Evolutionary conservation across 2,888 invertebrate species (phyloP).

Genomic region (Synergus laeviventris): DNA sequence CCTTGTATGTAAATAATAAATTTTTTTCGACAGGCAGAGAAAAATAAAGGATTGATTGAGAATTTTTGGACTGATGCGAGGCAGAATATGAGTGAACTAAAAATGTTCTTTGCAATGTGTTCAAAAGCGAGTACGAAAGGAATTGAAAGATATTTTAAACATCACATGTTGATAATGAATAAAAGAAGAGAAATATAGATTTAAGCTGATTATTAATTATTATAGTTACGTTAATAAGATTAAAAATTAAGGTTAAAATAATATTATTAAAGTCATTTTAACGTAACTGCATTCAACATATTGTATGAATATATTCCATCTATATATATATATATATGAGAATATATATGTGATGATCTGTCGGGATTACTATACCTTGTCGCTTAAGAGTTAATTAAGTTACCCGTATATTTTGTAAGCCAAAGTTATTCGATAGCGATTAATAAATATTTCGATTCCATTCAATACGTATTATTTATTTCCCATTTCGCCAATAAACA

Average conservation of each 20-base stretch:
- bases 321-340: conserved; percentile 54
- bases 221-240: conserved; percentile 41
- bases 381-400: conserved; percentile 68
- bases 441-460: conserved; percentile 65
- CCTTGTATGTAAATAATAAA: conserved; percentile 61
- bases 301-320: conserved; percentile 39
- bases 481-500: not conserved
- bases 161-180: conserved; percentile 40
- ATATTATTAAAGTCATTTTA: conserved; percentile 20
- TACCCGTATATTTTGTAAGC: conserved; percentile 72
- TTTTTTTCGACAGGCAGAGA: conserved; percentile 7
- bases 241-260: conserved; percentile 25
- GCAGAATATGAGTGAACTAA: conserved; percentile 1
- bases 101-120: conserved; percentile 10
- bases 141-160: conserved; percentile 44
- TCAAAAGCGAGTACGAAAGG: conserved; percentile 15
- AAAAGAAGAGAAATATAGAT: conserved; percentile 7
- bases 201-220: not conserved
- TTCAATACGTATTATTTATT: not conserved
- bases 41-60: conserved; percentile 36
- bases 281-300: conserved; percentile 28
- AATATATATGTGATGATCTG: conserved; percentile 51
- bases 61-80: conserved; percentile 41
- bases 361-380: conserved; percentile 57
- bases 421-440: conserved; percentile 64